A percentile compares a stretch with the other conserved stretches of the same genome.
Evolutionary conservation across 1,140 invertebrate species (phyloP).

Genomic region (Bilobella aurantiaca): DNA sequence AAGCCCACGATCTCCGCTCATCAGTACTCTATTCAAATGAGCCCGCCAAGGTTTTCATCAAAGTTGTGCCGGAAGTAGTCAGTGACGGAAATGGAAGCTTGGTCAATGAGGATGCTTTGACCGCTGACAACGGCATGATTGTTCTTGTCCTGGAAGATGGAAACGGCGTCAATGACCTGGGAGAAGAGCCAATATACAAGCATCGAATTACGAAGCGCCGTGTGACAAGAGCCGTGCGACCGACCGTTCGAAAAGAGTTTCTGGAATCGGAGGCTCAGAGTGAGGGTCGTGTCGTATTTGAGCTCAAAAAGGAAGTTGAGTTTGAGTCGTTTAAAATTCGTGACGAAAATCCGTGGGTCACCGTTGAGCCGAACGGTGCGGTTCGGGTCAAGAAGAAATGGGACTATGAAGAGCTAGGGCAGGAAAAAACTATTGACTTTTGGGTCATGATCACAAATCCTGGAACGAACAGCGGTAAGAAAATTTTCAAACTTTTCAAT

Average conservation of each 20-base stretch:
- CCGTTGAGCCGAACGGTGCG: constrained; percentile 77
- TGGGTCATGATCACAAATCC: constrained; percentile 88
- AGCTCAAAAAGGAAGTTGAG: constrained; percentile 80
- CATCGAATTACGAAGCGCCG: constrained; percentile 57
- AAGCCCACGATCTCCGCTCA: constrained; percentile 67
- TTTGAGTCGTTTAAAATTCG: constrained; percentile 85
- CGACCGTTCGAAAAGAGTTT: constrained; percentile 83
- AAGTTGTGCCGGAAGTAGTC: constrained; percentile 50
- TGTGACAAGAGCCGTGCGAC: constrained; percentile 73
- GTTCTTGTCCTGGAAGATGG: constrained; percentile 34
- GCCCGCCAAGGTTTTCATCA: constrained; percentile 61
- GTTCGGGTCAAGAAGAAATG: constrained; percentile 90
- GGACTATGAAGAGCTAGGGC: constrained; percentile 91
- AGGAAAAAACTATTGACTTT: constrained; percentile 90
- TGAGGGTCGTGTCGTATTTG: constrained; percentile 76
- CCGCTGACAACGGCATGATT: no score
- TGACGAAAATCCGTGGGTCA: constrained; percentile 87
- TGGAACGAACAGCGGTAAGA: constrained; percentile 64
- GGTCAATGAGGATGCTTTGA: constrained; percentile 40
- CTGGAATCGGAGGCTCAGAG: constrained; percentile 79
- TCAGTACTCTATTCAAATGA: constrained; percentile 56
- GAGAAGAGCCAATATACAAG: neutral
- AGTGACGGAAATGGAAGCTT: neutral
- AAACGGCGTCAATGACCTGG: constrained; percentile 23
- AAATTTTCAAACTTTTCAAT: neutral